Conservation (phyloP, 2,888 invertebrate species). For the Dolomedes plantarius region DNA sequence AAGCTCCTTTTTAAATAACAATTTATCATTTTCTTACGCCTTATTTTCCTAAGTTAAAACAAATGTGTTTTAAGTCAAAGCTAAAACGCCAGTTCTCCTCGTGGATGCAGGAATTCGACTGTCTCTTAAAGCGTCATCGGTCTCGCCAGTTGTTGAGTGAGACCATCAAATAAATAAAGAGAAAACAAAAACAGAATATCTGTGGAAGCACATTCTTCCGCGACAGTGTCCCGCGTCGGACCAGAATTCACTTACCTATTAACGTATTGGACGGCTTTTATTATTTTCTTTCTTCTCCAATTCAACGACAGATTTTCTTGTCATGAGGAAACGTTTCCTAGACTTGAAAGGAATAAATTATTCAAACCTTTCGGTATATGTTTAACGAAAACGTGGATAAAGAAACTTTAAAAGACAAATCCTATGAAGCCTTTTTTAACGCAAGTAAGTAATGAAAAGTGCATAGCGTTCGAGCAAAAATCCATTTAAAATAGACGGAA, state of each 20-base stretch:
- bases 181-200: background rate
- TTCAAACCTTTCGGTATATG: conserved; percentile 54
- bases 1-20: no score
- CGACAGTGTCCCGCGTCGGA: background rate
- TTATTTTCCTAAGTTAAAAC: no score
- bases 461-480: no score
- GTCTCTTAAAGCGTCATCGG: conserved; percentile 41
- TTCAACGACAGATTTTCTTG: conserved; percentile 35
- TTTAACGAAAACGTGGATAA: conserved; percentile 48
- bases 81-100: no score
- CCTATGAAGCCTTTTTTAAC: no score
- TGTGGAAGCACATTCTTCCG: background rate
- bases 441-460: no score
- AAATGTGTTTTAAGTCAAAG: no score
- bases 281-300: conserved; percentile 35
- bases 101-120: conserved; percentile 10
- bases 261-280: conserved; percentile 22
- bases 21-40: no score
- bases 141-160: conserved; percentile 27
- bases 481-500: no score
- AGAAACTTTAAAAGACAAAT: conserved; percentile 19
- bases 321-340: conserved; percentile 42
- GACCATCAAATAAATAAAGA: background rate
- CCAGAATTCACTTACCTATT: conserved; percentile 3
- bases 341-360: conserved; percentile 45